Conservation (phyloP, 2,797 vertebrate genomes). For the Eulemur rubriventer region DNA sequence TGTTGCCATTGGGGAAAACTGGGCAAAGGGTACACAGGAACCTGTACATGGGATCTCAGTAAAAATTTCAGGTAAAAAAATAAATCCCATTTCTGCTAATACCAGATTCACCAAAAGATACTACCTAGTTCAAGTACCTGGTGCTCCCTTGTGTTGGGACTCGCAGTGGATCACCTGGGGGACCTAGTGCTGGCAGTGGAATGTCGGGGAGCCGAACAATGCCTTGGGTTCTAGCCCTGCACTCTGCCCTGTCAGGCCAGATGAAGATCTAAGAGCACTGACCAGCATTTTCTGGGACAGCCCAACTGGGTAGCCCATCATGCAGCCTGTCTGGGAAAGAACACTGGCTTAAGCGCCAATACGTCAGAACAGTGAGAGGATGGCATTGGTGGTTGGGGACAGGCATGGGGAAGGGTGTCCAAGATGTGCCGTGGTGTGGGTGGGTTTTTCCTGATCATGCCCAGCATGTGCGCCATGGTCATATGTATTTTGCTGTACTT, state of each 20-base stretch:
- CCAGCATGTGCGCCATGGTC: accelerated
- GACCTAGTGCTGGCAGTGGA: background rate
- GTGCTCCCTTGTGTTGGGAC: background rate
- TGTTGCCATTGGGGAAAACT: background rate
- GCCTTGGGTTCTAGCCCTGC: background rate
- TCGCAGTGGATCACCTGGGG: no score
- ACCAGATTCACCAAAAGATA: background rate
- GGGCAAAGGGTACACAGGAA: background rate
- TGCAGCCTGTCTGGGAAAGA: background rate
- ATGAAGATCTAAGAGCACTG: background rate
- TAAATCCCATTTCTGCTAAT: background rate
- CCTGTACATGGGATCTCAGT: background rate
- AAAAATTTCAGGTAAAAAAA: background rate
- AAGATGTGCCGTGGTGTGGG: background rate
- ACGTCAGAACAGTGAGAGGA: background rate
- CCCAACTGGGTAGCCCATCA: background rate
- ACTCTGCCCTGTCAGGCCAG: background rate
- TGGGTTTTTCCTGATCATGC: background rate
- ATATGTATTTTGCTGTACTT: background rate
- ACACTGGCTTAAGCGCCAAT: background rate
- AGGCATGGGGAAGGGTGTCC: background rate
- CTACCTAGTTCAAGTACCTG: background rate
- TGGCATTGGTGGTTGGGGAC: background rate
- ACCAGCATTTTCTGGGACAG: background rate
- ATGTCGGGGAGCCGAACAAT: background rate